These are phyloP conservation scores for Aricia agestis DNA, from an alignment of 1,140 invertebrate genomes.

Conservation along the genomic window DNA sequence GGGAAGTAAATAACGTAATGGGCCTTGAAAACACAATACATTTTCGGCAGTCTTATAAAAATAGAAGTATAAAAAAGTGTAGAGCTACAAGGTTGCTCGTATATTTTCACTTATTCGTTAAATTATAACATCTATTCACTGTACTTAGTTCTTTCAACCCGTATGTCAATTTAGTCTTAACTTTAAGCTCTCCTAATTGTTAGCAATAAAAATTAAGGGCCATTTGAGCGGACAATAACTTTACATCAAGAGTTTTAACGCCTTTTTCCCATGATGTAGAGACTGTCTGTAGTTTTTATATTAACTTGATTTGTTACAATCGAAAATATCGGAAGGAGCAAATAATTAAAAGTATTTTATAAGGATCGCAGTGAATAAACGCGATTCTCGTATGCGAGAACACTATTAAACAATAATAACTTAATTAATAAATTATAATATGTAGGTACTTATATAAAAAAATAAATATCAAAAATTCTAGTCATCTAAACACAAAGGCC, in stretches of 20 bases:
- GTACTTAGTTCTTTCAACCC: not conserved
- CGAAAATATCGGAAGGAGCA: too few species aligned
- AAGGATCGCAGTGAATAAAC: too few species aligned
- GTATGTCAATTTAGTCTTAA: not conserved
- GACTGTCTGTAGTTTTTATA: not conserved
- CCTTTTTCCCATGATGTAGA: not conserved
- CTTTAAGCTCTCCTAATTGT: not conserved
- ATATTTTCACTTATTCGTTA: not conserved
- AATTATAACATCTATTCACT: not conserved
- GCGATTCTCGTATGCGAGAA: too few species aligned
- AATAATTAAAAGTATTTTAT: too few species aligned
- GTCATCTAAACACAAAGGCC: too few species aligned
- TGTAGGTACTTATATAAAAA: too few species aligned
- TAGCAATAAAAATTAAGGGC: conserved; percentile 1
- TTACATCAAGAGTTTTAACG: not conserved
- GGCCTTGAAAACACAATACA: not conserved
- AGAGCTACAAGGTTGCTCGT: not conserved
- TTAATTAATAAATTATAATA: too few species aligned
- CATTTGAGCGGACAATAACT: not conserved
- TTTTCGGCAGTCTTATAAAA: not conserved
- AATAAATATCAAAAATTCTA: too few species aligned
- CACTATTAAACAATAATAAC: too few species aligned
- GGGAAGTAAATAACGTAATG: not conserved
- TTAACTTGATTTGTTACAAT: too few species aligned
- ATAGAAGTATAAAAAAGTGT: not conserved